Evolutionary conservation across 2,797 vertebrate species (phyloP).

Genomic region (Poecilia wingei): DNA sequence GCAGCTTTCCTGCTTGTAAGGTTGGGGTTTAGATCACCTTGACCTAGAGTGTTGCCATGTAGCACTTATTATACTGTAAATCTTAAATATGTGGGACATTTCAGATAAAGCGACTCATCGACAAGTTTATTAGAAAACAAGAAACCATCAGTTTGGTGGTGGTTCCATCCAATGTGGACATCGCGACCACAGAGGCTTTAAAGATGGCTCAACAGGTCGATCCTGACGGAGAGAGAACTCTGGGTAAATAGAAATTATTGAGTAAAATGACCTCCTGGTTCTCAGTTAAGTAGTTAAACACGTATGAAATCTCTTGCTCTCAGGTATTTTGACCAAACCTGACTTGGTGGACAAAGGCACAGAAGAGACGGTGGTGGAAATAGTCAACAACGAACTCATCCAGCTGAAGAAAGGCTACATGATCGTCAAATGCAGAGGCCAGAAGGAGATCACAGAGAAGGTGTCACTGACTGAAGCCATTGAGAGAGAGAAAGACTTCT

Average conservation of each 20-base stretch:
- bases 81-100: background rate
- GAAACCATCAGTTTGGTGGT: conserved; percentile 91
- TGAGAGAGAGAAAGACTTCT: conserved; percentile 84
- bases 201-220: conserved; percentile 90
- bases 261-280: background rate
- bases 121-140: conserved; percentile 82
- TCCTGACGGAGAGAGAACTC: conserved; percentile 86
- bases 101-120: conserved; percentile 87
- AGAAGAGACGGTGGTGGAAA: conserved; percentile 77
- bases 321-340: conserved; percentile 92
- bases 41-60: background rate
- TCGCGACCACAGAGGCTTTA: conserved; percentile 91
- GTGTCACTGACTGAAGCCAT: conserved; percentile 80
- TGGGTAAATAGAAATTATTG: conserved; percentile 77
- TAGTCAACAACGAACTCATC: conserved; percentile 82
- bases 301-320: conserved; percentile 17
- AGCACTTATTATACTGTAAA: background rate
- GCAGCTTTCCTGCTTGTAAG: background rate
- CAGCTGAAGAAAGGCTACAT: conserved; percentile 90
- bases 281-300: background rate
- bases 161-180: conserved; percentile 90
- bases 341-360: conserved; percentile 90
- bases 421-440: conserved; percentile 90
- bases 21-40: background rate
- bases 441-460: conserved; percentile 85